phyloP scores from a whole-genome alignment of 2,113 vertebrate genomes.

The Ptilonorhynchus violaceus region DNA sequence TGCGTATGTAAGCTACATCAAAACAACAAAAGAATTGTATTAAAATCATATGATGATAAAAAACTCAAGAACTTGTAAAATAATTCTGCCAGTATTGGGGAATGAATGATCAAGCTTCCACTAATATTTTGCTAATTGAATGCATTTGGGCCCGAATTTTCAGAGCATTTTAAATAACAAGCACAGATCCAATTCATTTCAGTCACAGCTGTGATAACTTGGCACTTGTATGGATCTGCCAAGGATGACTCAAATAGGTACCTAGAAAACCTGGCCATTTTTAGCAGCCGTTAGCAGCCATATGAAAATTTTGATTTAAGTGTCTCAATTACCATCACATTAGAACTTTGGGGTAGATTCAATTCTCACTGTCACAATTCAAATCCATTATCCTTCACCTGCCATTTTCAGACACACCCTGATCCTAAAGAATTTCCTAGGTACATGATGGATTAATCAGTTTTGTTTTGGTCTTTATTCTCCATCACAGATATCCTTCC shows the following conservation, averaged over 20 bases:
- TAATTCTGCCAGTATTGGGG: background rate
- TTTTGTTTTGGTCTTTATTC: background rate
- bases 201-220: conserved; percentile 53
- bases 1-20: background rate
- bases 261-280: conserved; percentile 47
- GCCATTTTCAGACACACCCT: background rate
- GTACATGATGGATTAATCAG: background rate
- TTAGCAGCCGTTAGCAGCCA: conserved; percentile 55
- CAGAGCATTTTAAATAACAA: conserved; percentile 24
- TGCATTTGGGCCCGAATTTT: conserved; percentile 1
- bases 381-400: background rate
- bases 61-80: background rate
- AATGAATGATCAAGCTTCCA: background rate
- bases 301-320: conserved; percentile 48
- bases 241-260: conserved; percentile 57
- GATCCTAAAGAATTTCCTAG: background rate
- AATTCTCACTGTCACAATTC: background rate
- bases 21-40: background rate
- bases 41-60: background rate
- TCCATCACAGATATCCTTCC: background rate
- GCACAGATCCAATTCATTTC: conserved; percentile 35
- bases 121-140: background rate
- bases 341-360: conserved; percentile 26
- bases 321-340: conserved; percentile 12
- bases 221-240: conserved; percentile 43